These are phyloP conservation scores for Torymus texanus DNA, from an alignment of 2,888 invertebrate species.

Conservation along the genomic window DNA sequence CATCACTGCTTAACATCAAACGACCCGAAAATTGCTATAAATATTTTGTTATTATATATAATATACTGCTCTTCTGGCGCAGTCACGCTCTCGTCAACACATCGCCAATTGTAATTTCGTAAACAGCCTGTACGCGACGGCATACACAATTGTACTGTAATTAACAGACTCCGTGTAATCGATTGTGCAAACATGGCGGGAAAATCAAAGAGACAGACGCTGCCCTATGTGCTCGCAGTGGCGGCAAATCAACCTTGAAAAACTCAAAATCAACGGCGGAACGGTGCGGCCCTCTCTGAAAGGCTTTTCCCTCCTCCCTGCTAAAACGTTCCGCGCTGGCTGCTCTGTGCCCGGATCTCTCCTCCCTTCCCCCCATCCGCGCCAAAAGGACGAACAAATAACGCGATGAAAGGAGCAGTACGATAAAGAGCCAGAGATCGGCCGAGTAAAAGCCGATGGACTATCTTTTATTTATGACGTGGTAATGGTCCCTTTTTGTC, in stretches of 20 bases:
- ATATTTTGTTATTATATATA: no score
- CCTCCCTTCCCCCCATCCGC: neutral
- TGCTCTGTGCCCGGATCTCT: no score
- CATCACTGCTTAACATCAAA: no score
- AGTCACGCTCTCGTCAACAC: no score
- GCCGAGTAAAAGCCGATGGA: neutral
- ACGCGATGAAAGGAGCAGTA: slow-evolving; percentile 34
- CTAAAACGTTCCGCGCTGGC: slow-evolving; percentile 20
- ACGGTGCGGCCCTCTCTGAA: neutral
- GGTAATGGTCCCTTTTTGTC: no score
- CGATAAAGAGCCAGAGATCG: slow-evolving; percentile 1
- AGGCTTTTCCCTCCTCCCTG: slow-evolving; percentile 27
- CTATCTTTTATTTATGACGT: no score
- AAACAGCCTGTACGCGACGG: no score
- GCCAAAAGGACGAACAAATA: slow-evolving; percentile 41
- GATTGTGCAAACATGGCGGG: slow-evolving; percentile 6
- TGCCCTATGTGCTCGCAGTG: neutral
- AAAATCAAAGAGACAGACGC: slow-evolving; percentile 23
- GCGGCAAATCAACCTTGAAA: slow-evolving; percentile 47
- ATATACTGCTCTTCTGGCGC: no score
- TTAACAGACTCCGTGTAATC: slow-evolving; percentile 10
- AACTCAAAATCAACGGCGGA: slow-evolving; percentile 38
- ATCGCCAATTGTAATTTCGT: no score
- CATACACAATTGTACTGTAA: neutral
- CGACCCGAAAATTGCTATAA: no score